phyloP scores from a whole-genome alignment of 2,888 invertebrate species.

The Tyria jacobaeae region DNA sequence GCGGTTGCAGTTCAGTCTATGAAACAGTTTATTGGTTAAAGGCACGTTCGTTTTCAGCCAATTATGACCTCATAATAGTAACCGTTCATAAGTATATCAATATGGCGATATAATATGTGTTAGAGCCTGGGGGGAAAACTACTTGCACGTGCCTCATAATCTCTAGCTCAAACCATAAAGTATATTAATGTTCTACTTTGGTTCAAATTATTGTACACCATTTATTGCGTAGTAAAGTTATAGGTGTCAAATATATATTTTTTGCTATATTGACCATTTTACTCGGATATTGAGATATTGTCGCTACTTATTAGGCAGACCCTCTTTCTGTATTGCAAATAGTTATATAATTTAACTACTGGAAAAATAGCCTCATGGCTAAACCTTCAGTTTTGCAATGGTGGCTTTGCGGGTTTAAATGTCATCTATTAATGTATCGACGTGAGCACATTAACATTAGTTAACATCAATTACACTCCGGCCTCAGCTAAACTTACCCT shows the following conservation, averaged over 20 bases:
- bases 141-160: not conserved
- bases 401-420: not conserved
- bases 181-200: slow-evolving; percentile 11
- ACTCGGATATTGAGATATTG: not conserved
- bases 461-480: no score
- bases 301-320: slow-evolving; percentile 14
- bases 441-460: no score
- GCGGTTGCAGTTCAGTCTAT: not conserved
- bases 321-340: slow-evolving; percentile 8
- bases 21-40: not conserved
- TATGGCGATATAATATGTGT: not conserved
- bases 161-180: slow-evolving; percentile 6
- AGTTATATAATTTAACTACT: not conserved
- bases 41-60: not conserved
- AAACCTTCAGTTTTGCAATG: not conserved
- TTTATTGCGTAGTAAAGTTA: slow-evolving; percentile 19
- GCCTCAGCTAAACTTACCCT: no score
- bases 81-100: slow-evolving; percentile 1
- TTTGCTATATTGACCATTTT: slow-evolving; percentile 6
- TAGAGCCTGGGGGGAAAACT: not conserved
- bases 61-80: slow-evolving; percentile 1
- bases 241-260: slow-evolving; percentile 17
- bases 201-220: slow-evolving; percentile 11
- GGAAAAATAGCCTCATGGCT: not conserved
- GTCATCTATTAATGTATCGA: no score